Base-by-base conservation (phyloP, 92 coral and sea anemone species). In the Bergia puertoricense region DNA sequence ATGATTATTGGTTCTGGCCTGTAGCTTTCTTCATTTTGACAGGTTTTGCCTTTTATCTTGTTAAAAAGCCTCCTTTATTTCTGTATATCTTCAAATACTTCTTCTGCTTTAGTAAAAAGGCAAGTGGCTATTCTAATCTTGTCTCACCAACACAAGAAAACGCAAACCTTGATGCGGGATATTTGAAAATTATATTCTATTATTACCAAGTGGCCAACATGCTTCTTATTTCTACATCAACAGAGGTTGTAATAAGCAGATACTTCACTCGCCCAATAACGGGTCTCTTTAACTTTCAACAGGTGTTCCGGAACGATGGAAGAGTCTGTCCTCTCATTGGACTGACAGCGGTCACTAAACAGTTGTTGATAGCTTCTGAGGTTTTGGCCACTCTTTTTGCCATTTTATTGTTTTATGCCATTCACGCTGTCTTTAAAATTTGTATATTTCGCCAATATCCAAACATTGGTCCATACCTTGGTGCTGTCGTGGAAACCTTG, bases 161-260 rank as follows among this genome's bases (percentile, higher is more conserved):
- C 79, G 20, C 30, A 23, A 68, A 54, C 13, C 40, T 1, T 59
- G 79, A 89, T 74, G 80, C 71, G 10, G 96, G 98, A 14, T 95
- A 90, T 76, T 54, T 92, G 54, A 94, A 93, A 80, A 93, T 92
- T 38, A 67, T 92, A 1, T 96, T 94, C 65, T 96, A 96, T 75
- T 96, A 94, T 84, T 96, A 96, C 73, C 98, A 96, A 88, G 92
- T 90, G 56, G 92, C 93, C 42, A 90, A 93, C 81, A 8, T 94
- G 48, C 89, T 96, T 14, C 84, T 96, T 71, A 87, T 91, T 23
- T 85, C 92, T 20, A 50, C 93, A 5, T 84, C 91, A 10, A 86
- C 78, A 13, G 76, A 77, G 6, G 13, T 69, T 30, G 77, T 92
- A 2, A 38, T 85, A 15, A 57, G 86, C 16, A 76, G 81, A 15